phyloP scores from a whole-genome alignment of 2,113 vertebrate species.

The Rhynchomys soricoides region DNA sequence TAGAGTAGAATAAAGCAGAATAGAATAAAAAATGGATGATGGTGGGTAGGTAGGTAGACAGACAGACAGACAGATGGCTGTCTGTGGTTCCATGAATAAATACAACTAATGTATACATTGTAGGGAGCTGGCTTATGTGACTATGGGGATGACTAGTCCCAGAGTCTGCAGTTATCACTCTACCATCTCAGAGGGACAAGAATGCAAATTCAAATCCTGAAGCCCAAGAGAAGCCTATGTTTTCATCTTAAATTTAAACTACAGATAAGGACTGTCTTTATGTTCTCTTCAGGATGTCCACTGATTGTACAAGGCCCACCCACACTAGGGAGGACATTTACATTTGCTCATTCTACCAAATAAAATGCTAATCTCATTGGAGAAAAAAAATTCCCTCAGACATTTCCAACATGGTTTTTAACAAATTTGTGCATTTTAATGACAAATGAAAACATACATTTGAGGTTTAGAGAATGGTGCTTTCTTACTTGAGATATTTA shows the following conservation, averaged over 20 bases:
- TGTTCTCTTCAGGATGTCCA: not conserved
- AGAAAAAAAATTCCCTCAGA: not conserved
- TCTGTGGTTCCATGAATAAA: not conserved
- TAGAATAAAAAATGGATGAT: not conserved
- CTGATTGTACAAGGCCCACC: not conserved
- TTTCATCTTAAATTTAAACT: not conserved
- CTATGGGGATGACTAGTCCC: not conserved
- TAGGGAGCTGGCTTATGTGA: not conserved
- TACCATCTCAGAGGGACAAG: accelerated
- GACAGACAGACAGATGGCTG: not conserved
- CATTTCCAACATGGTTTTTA: not conserved
- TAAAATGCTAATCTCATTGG: not conserved
- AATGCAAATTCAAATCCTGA: not conserved
- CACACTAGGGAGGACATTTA: not conserved
- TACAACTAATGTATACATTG: not conserved
- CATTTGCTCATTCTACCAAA: not conserved
- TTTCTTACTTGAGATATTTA: not conserved
- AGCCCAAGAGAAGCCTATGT: not conserved
- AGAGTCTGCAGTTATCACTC: not conserved
- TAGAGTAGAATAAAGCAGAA: not conserved
- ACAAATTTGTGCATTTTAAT: not conserved
- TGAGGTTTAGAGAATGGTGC: not conserved
- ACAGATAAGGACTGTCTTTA: not conserved
- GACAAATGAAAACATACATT: not conserved
- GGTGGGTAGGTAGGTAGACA: not conserved